phyloP scores from a whole-genome alignment of 2,888 invertebrate genomes.

The Plemyria rubiginata region DNA sequence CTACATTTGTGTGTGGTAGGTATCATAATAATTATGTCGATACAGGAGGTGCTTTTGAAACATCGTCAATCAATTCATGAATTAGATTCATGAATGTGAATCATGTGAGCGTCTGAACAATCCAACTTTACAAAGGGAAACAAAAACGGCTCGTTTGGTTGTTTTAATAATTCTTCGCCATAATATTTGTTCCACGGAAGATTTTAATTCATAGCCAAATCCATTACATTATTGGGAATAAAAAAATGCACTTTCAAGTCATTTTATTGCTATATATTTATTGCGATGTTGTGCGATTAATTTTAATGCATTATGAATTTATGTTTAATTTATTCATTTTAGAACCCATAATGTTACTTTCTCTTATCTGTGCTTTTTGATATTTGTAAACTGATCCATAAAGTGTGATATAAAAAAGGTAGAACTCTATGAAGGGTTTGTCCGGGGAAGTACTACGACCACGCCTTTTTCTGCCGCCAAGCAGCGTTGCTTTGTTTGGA shows the following conservation, averaged over 20 bases:
- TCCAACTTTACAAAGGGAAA: background rate
- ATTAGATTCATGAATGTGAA: background rate
- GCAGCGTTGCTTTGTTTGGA: too few relatives aligned
- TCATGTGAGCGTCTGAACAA: background rate
- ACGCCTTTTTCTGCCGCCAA: too few relatives aligned
- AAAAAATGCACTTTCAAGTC: background rate
- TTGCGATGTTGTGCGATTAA: background rate
- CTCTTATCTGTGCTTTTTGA: slow-evolving; percentile 11
- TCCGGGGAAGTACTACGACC: too few relatives aligned
- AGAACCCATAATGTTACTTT: too few relatives aligned
- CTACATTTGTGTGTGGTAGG: background rate
- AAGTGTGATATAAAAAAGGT: background rate
- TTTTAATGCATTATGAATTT: slow-evolving; percentile 7
- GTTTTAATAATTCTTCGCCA: background rate
- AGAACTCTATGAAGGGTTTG: too few relatives aligned
- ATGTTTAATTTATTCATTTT: background rate
- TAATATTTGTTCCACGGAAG: background rate
- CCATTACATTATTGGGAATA: background rate
- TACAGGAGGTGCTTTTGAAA: background rate
- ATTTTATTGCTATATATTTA: slow-evolving; percentile 1
- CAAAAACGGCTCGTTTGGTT: background rate
- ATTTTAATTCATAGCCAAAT: background rate
- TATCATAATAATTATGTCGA: background rate
- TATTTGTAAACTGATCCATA: slow-evolving; percentile 71
- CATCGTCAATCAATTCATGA: background rate